Conservation (phyloP, 2,888 invertebrate species). For the Cyaniris semiargus region DNA sequence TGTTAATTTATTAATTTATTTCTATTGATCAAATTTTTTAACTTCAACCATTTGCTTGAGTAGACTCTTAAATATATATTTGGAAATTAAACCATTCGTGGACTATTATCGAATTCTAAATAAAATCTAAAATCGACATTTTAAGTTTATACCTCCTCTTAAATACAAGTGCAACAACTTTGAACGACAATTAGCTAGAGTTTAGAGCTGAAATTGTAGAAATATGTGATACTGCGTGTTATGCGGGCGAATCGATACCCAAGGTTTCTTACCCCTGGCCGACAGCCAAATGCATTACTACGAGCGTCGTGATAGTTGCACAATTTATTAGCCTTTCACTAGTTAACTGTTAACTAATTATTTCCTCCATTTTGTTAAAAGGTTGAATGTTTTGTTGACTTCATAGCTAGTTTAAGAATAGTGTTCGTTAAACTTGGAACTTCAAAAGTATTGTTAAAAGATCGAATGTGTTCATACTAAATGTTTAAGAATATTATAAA, state of each 20-base stretch:
- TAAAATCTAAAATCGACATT: too few relatives aligned
- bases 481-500: too few relatives aligned
- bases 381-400: conserved; percentile 32
- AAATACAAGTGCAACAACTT: neutral
- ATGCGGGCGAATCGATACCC: conserved; percentile 54
- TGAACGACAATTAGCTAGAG: conserved; percentile 5
- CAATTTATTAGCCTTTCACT: conserved; percentile 40
- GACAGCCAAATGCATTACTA: conserved; percentile 52
- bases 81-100: too few relatives aligned
- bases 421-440: neutral
- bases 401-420: conserved; percentile 13
- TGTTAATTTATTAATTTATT: too few relatives aligned
- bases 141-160: neutral
- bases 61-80: too few relatives aligned
- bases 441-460: neutral
- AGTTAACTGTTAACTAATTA: conserved; percentile 35
- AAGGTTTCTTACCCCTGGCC: conserved; percentile 58
- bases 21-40: too few relatives aligned
- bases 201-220: neutral
- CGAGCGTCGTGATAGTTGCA: conserved; percentile 38
- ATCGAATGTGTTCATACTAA: neutral
- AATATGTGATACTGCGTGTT: conserved; percentile 28
- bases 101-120: too few relatives aligned
- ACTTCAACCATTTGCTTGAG: too few relatives aligned
- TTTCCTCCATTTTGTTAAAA: conserved; percentile 36